Evolutionary conservation across 2,888 invertebrate genomes (phyloP).

Genomic region (Biston stratarius): DNA sequence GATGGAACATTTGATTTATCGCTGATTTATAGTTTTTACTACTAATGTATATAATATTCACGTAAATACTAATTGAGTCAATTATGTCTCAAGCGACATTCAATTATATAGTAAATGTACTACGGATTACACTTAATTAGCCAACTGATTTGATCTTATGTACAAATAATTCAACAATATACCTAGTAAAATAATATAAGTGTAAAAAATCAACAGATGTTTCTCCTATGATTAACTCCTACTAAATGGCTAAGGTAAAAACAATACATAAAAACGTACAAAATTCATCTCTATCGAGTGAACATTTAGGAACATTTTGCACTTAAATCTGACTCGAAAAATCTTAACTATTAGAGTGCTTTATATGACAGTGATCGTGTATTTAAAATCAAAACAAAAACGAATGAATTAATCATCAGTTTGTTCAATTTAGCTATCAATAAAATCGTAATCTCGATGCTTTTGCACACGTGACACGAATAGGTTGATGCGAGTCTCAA

Average conservation of each 20-base stretch:
- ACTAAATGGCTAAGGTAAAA: slow-evolving; percentile 19
- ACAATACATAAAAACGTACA: background rate
- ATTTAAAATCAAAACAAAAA: background rate
- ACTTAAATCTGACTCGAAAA: background rate
- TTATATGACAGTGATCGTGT: too few relatives aligned
- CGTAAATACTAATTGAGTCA: slow-evolving; percentile 21
- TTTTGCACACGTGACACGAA: too few relatives aligned
- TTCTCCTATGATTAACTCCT: background rate
- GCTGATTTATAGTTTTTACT: slow-evolving; percentile 5
- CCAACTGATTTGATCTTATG: slow-evolving; percentile 42
- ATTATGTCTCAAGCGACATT: slow-evolving; percentile 5
- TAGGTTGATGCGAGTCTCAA: background rate
- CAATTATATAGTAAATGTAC: background rate
- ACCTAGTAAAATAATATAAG: slow-evolving; percentile 10
- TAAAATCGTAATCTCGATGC: too few relatives aligned
- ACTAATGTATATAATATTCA: slow-evolving; percentile 18
- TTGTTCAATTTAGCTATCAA: too few relatives aligned
- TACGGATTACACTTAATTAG: slow-evolving; percentile 24
- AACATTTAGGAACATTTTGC: background rate
- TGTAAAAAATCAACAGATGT: slow-evolving; percentile 17
- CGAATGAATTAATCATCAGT: background rate
- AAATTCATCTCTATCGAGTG: background rate
- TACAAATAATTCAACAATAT: slow-evolving; percentile 43
- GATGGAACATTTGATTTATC: slow-evolving; percentile 47
- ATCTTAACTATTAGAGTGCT: background rate